Conservation (phyloP, 2,113 vertebrate species). For the Scomber colias region DNA sequence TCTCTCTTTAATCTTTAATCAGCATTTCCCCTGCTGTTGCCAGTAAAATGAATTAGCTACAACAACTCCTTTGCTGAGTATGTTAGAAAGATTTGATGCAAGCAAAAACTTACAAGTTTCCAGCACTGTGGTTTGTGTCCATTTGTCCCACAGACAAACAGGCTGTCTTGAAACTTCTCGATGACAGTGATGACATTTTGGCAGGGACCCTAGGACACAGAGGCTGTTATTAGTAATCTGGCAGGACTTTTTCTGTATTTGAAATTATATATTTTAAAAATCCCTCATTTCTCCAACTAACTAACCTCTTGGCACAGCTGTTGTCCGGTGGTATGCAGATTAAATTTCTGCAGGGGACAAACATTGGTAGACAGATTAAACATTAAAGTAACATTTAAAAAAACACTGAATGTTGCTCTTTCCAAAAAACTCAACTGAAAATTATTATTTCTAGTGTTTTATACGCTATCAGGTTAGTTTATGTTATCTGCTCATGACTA, state of each 20-base stretch:
- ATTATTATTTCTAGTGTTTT: not conserved
- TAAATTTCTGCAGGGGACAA: constrained; percentile 64
- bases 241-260: not conserved
- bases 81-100: not conserved
- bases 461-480: not conserved
- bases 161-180: constrained; percentile 71
- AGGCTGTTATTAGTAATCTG: not conserved
- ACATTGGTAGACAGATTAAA: not conserved
- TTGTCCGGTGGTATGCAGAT: constrained; percentile 30
- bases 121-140: constrained; percentile 76
- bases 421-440: not conserved
- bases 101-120: constrained; percentile 75
- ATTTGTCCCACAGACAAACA: constrained; percentile 83
- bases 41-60: not conserved
- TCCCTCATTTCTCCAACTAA: not conserved
- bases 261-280: not conserved
- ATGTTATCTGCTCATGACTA: not conserved
- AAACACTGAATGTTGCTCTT: not conserved
- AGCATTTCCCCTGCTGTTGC: not conserved
- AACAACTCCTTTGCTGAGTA: not conserved
- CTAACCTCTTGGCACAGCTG: constrained; percentile 73
- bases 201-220: constrained; percentile 70
- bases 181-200: constrained; percentile 80
- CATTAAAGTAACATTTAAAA: not conserved
- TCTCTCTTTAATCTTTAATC: not conserved